Evolutionary conservation across 2,888 invertebrate genomes (phyloP), one percentile per base, ranked within the genome.

Genomic region (Gymnosoma rotundatum): DNA sequence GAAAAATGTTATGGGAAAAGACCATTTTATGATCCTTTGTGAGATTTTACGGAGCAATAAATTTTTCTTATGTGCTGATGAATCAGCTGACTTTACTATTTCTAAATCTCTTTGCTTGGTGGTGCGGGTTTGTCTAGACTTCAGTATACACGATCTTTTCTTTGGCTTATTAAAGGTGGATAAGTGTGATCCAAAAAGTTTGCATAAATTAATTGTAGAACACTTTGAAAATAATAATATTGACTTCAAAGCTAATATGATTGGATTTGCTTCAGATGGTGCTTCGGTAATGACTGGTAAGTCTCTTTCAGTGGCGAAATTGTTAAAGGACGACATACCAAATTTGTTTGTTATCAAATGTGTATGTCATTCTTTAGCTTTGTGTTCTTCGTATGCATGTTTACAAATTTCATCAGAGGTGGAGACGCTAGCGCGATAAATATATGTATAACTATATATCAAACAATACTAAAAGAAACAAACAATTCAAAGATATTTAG

Each of bases 241-340:
- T 83, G 81, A 87, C 66, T 90, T 88, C 58, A 88, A 87, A 80
- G 36, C 84, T 58, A 89, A 90, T 64, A 86, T 90, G 86, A 88
- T 90, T 48, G 90, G 90, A 1, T 48, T 61, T 14, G 61, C 61
- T 10, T 20, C 38, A 10, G 61, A 61, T 20, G 61, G 61, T 6
- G 61, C 61, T 10, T 45, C 45, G 12, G 45, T 45, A 12, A 45
- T 45, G 45, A 45, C 45, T 14, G 45, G 45, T 14, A 45, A 45
- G 14, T 14, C 12, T 4, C 45, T 14, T 14, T 45, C 45, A 45
- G 45, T 45, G 14, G 45, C 45, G 4, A 12, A 45, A 45, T 14
- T 45, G 4, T 45, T 45, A 14, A 10, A 45, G 14, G 12, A 14
- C 14, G 45, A 45, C 4, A 45, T 45, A 12, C 45, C 45, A 20